phyloP scores from a whole-genome alignment of 92 coral and sea anemone genomes.

The Paramuricea clavata region DNA sequence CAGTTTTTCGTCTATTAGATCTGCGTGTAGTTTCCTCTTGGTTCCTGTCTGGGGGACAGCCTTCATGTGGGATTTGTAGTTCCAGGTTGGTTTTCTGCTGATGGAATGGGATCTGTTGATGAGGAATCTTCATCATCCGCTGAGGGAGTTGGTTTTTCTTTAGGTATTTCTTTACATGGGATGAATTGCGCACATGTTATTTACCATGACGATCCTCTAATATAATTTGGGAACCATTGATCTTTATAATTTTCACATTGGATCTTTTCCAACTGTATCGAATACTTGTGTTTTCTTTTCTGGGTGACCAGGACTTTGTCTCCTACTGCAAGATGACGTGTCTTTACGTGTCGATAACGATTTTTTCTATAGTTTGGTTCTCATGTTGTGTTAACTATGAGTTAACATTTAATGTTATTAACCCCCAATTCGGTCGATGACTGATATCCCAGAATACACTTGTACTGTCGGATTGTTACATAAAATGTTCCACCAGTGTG shows the following conservation, averaged over 20 bases:
- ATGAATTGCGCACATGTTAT: slow-evolving; percentile 41
- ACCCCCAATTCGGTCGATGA: no score
- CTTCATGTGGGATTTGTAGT: slow-evolving; percentile 7
- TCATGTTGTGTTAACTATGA: no score
- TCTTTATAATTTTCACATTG: slow-evolving; percentile 41
- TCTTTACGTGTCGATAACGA: slow-evolving; percentile 5
- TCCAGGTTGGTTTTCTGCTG: not conserved
- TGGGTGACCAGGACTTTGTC: slow-evolving; percentile 49
- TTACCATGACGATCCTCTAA: slow-evolving; percentile 14
- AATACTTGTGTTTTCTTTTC: slow-evolving; percentile 24
- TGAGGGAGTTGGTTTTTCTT: not conserved
- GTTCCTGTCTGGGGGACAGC: not conserved
- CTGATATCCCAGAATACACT: no score
- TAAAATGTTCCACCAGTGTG: slow-evolving; percentile 45
- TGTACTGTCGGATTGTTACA: no score
- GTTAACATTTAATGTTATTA: no score
- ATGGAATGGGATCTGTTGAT: not conserved
- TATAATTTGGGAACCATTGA: slow-evolving; percentile 30
- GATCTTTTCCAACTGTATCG: slow-evolving; percentile 44
- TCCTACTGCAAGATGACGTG: slow-evolving; percentile 30
- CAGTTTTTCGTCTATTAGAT: slow-evolving; percentile 19
- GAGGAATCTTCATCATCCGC: slow-evolving; percentile 32
- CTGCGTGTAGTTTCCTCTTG: slow-evolving; percentile 6
- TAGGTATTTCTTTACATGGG: slow-evolving; percentile 43
- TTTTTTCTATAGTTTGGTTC: no score